These are phyloP conservation scores for Tokudaia tokunoshimensis DNA, from an alignment of 2,797 vertebrate genomes.

Conservation along the genomic window DNA sequence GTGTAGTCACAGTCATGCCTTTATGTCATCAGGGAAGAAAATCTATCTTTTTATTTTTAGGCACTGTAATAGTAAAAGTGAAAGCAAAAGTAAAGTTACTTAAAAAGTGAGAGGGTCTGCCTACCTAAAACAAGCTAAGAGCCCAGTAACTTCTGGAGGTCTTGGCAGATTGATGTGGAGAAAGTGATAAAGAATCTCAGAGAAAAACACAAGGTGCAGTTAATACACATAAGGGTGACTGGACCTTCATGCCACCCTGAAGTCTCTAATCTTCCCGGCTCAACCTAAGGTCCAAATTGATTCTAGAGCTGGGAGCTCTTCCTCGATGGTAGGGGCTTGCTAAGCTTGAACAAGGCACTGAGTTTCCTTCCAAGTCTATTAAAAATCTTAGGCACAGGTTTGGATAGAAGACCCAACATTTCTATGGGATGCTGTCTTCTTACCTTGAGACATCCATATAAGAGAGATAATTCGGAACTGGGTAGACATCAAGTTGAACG, in stretches of 20 bases:
- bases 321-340: not conserved
- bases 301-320: too few species aligned
- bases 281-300: not conserved
- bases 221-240: not conserved
- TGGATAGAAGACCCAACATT: not conserved
- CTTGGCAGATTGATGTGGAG: not conserved
- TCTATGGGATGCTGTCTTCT: conserved; percentile 72
- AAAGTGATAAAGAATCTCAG: conserved; percentile 31
- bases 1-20: not conserved
- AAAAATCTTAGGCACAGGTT: not conserved
- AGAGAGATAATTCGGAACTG: conserved; percentile 94
- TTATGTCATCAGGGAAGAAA: not conserved
- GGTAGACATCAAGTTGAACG: conserved; percentile 94
- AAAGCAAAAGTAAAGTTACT: not conserved
- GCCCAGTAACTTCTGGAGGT: not conserved
- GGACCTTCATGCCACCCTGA: not conserved
- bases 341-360: not conserved
- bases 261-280: not conserved
- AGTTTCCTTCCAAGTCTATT: conserved; percentile 6
- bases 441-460: conserved; percentile 98
- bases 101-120: not conserved
- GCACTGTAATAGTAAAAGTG: not conserved
- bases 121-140: not conserved
- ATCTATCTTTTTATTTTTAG: not conserved
- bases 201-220: not conserved